phyloP scores from a whole-genome alignment of 2,113 vertebrate genomes.

The Pygoscelis antarcticus region DNA sequence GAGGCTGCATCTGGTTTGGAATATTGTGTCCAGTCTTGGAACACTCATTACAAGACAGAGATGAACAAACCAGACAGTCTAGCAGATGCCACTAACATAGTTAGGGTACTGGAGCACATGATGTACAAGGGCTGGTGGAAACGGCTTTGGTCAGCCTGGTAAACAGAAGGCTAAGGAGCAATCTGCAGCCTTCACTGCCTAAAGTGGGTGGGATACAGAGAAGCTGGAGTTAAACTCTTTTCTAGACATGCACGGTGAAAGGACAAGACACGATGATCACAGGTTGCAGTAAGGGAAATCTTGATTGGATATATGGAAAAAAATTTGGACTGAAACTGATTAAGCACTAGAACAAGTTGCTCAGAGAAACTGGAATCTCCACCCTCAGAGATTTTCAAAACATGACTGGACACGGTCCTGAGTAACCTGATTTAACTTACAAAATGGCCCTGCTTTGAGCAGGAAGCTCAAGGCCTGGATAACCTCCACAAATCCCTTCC shows the following conservation, averaged over 20 bases:
- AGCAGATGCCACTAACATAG: background rate
- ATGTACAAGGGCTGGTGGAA: background rate
- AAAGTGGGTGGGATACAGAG: background rate
- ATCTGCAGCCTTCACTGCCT: background rate
- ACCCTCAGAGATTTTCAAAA: background rate
- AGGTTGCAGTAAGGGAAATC: background rate
- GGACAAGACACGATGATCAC: background rate
- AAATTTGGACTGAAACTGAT: background rate
- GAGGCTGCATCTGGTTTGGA: background rate
- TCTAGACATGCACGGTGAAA: background rate
- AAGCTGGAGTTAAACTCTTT: background rate
- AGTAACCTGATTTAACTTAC: background rate
- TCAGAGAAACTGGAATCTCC: background rate
- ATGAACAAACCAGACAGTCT: background rate
- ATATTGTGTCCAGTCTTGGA: background rate
- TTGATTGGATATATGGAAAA: background rate
- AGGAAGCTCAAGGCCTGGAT: background rate
- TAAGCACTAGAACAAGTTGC: background rate
- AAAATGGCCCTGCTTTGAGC: background rate
- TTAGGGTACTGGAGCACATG: background rate
- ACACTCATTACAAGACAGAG: background rate
- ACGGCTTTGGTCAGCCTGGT: background rate
- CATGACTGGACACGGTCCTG: accelerated
- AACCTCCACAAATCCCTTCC: slow-evolving; percentile 14
- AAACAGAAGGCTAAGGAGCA: background rate